A percentile compares a stretch with the other conserved stretches of the same genome.
These are phyloP conservation scores for Conus betulinus DNA, from an alignment of 1,140 invertebrate genomes.

Conservation along the genomic window DNA sequence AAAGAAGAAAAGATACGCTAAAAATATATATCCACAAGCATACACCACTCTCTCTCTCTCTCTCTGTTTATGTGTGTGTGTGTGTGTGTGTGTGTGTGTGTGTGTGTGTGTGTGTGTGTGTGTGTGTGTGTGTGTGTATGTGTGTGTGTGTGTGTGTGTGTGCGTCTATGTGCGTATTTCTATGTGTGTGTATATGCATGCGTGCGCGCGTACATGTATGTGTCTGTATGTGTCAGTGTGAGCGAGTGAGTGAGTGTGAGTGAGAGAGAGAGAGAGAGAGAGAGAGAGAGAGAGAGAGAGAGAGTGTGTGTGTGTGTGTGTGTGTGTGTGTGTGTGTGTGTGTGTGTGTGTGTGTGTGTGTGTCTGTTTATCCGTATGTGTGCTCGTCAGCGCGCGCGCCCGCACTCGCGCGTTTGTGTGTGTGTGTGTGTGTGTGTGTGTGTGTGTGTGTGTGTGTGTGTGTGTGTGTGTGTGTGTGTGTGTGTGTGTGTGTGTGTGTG, in stretches of 20 bases:
- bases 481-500: neutral
- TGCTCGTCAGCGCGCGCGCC: too few relatives aligned
- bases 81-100: neutral
- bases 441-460: neutral
- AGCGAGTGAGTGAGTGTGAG: neutral
- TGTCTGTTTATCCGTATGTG: too few relatives aligned
- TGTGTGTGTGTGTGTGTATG: neutral
- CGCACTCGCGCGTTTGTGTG: too few relatives aligned
- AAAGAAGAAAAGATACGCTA: too few relatives aligned
- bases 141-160: neutral
- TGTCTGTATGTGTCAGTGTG: neutral
- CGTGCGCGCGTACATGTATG: neutral
- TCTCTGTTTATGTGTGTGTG: neutral
- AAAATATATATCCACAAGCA: too few relatives aligned
- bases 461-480: neutral
- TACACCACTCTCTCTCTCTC: too few relatives aligned
- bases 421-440: neutral
- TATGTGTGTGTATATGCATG: too few relatives aligned
- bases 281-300: neutral
- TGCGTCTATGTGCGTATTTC: too few relatives aligned
- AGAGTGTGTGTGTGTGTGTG: neutral
- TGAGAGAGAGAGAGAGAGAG: neutral
- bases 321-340: neutral
- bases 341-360: neutral
- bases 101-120: neutral